phyloP scores from a whole-genome alignment of 35 echinoderm and acorn worm genomes.

The Heliocidaris erythrogramma region DNA sequence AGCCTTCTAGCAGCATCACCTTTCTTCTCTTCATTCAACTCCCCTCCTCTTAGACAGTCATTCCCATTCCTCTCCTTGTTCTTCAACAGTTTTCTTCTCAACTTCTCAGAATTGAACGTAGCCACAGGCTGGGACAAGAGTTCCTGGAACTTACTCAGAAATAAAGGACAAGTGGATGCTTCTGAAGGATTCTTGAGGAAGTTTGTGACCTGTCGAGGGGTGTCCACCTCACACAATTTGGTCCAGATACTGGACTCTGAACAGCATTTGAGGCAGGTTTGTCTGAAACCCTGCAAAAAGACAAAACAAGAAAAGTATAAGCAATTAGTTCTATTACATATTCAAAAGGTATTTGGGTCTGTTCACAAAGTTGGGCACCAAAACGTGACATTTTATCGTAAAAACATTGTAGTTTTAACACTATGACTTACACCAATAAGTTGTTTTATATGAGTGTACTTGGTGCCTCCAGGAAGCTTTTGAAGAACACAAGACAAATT shows the following conservation, averaged over 20 bases:
- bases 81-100: slow-evolving; percentile 44
- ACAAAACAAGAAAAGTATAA: not conserved
- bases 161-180: not conserved
- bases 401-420: too few species aligned
- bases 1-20: not conserved
- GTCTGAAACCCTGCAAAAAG: slow-evolving; percentile 55
- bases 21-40: not conserved
- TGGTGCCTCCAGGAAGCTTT: too few species aligned
- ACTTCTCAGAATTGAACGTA: slow-evolving; percentile 30
- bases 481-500: too few species aligned
- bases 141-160: slow-evolving; percentile 2
- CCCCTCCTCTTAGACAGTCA: not conserved
- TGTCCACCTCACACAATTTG: slow-evolving; percentile 59
- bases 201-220: not conserved
- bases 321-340: not conserved
- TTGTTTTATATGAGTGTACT: too few species aligned
- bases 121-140: slow-evolving; percentile 3
- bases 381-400: too few species aligned
- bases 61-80: not conserved
- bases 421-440: too few species aligned
- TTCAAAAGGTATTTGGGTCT: too few species aligned
- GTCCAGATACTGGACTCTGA: slow-evolving; percentile 62
- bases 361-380: too few species aligned
- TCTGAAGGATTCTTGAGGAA: slow-evolving; percentile 14
- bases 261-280: slow-evolving; percentile 55